Base-by-base conservation (phyloP, 37 sponge, comb jelly and placozoan species). In the Crambe crambe region DNA sequence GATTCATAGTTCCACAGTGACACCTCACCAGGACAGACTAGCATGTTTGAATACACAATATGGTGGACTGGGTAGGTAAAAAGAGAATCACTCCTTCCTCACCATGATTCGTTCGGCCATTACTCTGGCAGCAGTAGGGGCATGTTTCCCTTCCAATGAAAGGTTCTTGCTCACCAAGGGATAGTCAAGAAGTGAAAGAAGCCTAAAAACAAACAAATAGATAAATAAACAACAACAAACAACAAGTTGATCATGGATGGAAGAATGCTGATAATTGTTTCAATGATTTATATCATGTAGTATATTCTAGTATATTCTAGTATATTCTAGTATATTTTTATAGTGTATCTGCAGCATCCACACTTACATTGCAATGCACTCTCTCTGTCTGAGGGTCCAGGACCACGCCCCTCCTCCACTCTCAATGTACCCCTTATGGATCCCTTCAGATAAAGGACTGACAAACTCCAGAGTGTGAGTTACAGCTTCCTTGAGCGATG, bases 61-160 rank as follows among this genome's bases (percentile, higher is more conserved):
- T n/a, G 17, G 23, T 60, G 27, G 23, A 60, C 4, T n/a, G 23
- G 6, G 51, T 15, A 12, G 12, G 51, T 47, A 12, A 12, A 47
- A 12, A 12, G 51, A 47, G 51, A 47, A 47, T 36, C n/a, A 72
- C 26, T 36, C 10, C n/a, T n/a, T n/a, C 37, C 67, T 37, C 29
- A 72, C 82, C 82, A 82, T 82, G 51, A 82, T 82, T 23, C 21
- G 17, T 30, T 73, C 73, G 1, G 65, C 82, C 18, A 40, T 25
- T 29, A 2, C 30, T 42, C 56, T 61, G 1, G 35, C 26, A 56
- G 0, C 61, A 42, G 60, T 36, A 5, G 6, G 77, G 61, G 25
- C 10, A 38, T 70, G 0, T 39, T 34, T 60, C 22, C 72, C 56
- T n/a, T n/a, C n/a, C 9, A 2, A 23, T 21, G 56, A 2, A 35